These are phyloP conservation scores for Drosophila atroscutellata DNA, from an alignment of 2,888 invertebrate genomes.

Conservation along the genomic window DNA sequence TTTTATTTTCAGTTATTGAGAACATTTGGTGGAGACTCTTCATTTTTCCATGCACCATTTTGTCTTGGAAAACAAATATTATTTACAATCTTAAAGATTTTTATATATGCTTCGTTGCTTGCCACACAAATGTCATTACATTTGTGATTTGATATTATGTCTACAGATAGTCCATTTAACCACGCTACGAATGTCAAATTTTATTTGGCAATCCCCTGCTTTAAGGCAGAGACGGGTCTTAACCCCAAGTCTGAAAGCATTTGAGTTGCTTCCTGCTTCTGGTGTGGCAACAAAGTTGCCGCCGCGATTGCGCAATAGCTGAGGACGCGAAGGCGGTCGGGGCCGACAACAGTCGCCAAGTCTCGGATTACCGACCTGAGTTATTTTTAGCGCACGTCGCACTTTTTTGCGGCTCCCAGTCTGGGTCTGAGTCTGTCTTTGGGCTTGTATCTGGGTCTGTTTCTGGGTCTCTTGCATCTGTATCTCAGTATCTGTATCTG, in stretches of 20 bases:
- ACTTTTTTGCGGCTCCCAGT: constrained; percentile 15
- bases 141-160: constrained; percentile 14
- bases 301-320: constrained; percentile 73
- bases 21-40: not conserved
- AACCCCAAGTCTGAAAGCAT: constrained; percentile 20
- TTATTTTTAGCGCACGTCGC: constrained; percentile 55
- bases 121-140: not conserved
- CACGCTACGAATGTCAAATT: constrained; percentile 13
- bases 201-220: constrained; percentile 11
- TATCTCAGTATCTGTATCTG: constrained; percentile 14
- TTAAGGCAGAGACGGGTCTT: constrained; percentile 2
- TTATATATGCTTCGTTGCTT: not conserved
- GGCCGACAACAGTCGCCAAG: constrained; percentile 31
- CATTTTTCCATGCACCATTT: not conserved
- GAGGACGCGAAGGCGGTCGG: constrained; percentile 24
- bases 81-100: not conserved
- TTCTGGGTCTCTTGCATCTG: not conserved
- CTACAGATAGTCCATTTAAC: constrained; percentile 13
- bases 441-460: constrained; percentile 11
- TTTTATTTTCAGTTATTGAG: not conserved
- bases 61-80: not conserved
- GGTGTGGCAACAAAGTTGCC: constrained; percentile 52
- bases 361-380: constrained; percentile 37
- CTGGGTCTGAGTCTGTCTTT: constrained; percentile 18
- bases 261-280: constrained; percentile 53